phyloP scores from a whole-genome alignment of 2,888 invertebrate species.

The Acholoe squamosa region DNA sequence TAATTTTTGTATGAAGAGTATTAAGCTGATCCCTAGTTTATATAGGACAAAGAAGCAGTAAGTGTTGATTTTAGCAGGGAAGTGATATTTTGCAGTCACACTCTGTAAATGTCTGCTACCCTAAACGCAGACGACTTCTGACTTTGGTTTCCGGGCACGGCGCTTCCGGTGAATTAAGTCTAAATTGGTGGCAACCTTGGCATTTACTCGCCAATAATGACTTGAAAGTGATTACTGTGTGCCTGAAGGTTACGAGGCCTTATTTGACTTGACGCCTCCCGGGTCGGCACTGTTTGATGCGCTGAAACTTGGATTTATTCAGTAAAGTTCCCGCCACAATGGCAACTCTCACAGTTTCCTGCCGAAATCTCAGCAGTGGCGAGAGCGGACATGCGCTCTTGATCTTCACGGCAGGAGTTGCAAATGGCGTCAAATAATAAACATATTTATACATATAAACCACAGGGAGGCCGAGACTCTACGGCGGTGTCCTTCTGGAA shows the following conservation, averaged over 20 bases:
- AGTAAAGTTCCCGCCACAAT: not conserved
- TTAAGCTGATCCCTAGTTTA: not conserved
- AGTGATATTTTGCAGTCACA: slow-evolving; percentile 21
- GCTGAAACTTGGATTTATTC: slow-evolving; percentile 23
- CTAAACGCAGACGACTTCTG: slow-evolving; percentile 32
- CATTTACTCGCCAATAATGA: slow-evolving; percentile 12
- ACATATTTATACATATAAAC: not conserved
- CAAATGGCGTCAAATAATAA: slow-evolving; percentile 44
- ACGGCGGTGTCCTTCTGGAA: not conserved
- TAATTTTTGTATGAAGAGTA: not conserved
- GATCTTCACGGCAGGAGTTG: slow-evolving; percentile 9
- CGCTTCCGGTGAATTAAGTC: slow-evolving; percentile 26
- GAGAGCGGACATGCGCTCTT: slow-evolving; percentile 26
- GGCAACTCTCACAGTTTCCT: slow-evolving; percentile 25
- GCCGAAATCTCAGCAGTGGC: not conserved
- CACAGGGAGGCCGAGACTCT: not conserved
- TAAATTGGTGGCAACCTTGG: not conserved
- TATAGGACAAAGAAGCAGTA: slow-evolving; percentile 14
- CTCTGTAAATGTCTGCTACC: not conserved
- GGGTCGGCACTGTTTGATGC: not conserved
- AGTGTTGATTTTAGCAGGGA: slow-evolving; percentile 41
- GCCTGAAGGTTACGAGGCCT: not conserved
- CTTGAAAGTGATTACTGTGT: not conserved
- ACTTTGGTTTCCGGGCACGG: slow-evolving; percentile 38
- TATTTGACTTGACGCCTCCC: not conserved